These are phyloP conservation scores for Paraescarpia echinospica DNA, from an alignment of 1,140 invertebrate genomes.

Conservation along the genomic window DNA sequence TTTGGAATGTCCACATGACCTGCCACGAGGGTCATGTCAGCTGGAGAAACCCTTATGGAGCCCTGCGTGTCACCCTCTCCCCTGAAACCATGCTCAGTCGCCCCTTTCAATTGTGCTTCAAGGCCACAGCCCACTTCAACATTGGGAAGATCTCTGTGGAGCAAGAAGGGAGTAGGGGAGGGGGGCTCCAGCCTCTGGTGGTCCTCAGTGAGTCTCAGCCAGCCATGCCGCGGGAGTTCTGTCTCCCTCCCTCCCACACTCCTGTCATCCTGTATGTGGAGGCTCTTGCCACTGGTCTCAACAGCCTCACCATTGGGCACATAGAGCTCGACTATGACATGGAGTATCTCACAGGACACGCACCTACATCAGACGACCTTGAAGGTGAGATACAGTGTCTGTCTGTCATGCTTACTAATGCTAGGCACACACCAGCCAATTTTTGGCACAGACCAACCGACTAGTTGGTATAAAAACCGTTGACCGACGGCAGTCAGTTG, in stretches of 20 bases:
- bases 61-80: conserved; percentile 62
- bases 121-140: conserved; percentile 37
- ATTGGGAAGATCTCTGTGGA: conserved; percentile 73
- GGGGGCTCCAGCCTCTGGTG: conserved; percentile 65
- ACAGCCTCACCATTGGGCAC: background rate
- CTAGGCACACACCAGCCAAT: too few species aligned
- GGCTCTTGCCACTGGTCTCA: background rate
- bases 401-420: too few species aligned
- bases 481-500: too few species aligned
- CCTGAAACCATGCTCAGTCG: conserved; percentile 64
- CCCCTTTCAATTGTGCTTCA: conserved; percentile 61
- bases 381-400: background rate
- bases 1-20: conserved; percentile 76
- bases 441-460: too few species aligned
- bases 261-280: conserved; percentile 11
- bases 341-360: background rate
- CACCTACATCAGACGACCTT: background rate
- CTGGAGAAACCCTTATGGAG: conserved; percentile 77
- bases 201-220: conserved; percentile 66
- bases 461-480: too few species aligned
- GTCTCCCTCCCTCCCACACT: background rate
- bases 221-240: conserved; percentile 52
- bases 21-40: conserved; percentile 71
- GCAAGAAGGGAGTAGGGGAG: conserved; percentile 60
- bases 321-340: conserved; percentile 9